These are phyloP conservation scores for Dendroctonus ponderosae DNA, from an alignment of 1,140 invertebrate species.

Conservation along the genomic window DNA sequence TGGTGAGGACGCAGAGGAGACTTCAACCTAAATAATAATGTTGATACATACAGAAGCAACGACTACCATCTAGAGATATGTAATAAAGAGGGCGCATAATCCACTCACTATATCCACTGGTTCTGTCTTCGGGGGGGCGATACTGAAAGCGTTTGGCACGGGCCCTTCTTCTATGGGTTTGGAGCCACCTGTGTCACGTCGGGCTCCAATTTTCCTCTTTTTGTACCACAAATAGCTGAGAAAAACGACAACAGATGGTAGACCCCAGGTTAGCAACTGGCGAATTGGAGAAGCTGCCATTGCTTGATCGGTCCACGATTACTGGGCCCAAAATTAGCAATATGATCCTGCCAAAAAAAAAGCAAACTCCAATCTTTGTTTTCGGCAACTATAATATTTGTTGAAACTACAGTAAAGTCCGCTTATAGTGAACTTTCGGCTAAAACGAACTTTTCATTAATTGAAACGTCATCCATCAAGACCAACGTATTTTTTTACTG, in stretches of 20 bases:
- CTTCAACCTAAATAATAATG: background rate
- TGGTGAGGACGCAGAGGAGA: background rate
- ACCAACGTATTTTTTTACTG: no score
- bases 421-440: no score
- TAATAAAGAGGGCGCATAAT: no score
- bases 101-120: background rate
- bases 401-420: no score
- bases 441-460: no score
- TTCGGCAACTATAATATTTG: no score
- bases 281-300: conserved; percentile 52
- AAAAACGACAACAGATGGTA: conserved; percentile 60
- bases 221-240: conserved; percentile 65
- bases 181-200: conserved; percentile 50
- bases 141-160: no score
- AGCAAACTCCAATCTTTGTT: background rate
- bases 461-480: no score
- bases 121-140: background rate
- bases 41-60: background rate
- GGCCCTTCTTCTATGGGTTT: conserved; percentile 32
- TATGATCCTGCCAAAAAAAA: conserved; percentile 44
- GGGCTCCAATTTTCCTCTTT: conserved; percentile 55
- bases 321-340: conserved; percentile 38
- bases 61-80: background rate
- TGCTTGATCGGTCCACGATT: conserved; percentile 50
- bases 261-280: conserved; percentile 60